Base-by-base conservation (phyloP, 2,113 vertebrate species). In the Nothoprocta pentlandii region DNA sequence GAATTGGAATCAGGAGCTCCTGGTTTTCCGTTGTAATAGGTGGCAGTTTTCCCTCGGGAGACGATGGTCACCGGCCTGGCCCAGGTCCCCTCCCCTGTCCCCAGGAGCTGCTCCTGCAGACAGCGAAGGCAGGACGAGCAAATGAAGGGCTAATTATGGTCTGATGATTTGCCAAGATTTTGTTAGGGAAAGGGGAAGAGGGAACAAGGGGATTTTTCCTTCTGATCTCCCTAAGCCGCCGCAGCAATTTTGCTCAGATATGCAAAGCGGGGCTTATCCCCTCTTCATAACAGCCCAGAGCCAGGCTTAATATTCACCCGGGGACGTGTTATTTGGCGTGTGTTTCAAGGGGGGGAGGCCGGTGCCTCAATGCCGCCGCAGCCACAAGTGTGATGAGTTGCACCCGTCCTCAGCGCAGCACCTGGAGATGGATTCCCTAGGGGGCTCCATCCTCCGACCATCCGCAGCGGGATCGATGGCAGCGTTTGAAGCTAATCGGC, bases 251-350 rank as follows among this genome's bases (percentile, higher is more conserved):
- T 73, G 36, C 77, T 97, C 77, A 83, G 95, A 94, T 95, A 96
- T 96, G 96, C 92, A 98, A 97, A 97, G 96, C 66, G 3, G 10
- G 39, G 80, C 87, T 94, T 80, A 42, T 79, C 83, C 44, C n/a
- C 4, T 62, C 51, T 8, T 34, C 30, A 6, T 44, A 51, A 89
- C 85, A 94, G 51, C 70, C 22, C n/a, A 32, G 68, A 87, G 80
- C 41, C 3, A 12, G 42, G 83, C 46, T 90, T 76, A 70, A 46
- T 14, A 15, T 78, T 30, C 74, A 46, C 58, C 54, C 16, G 28
- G 62, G 75, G 77, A n/a, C 1, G 2, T 41, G n/a, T 46, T 32
- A 46, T 53, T 39, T 58, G 13, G 28, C 6, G 17, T 47, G 67
- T 22, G 23, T 12, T 46, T 16, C 74, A 44, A 61, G 70, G 73